Evolutionary conservation across 2,797 vertebrate genomes (phyloP).

Genomic region (Nannoperca obscura): DNA sequence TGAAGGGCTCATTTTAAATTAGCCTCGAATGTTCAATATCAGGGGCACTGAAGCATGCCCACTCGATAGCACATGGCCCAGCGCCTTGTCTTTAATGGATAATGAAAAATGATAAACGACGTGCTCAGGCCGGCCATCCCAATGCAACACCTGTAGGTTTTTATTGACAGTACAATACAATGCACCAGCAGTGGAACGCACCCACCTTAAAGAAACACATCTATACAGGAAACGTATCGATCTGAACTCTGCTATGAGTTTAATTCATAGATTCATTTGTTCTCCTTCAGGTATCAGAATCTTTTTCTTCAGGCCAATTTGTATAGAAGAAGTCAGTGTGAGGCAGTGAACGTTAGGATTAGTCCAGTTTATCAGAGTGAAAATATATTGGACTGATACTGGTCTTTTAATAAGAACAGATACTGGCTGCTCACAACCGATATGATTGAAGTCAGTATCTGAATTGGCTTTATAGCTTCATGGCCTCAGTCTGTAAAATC

Average conservation of each 20-base stretch:
- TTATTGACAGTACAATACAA: conserved; percentile 36
- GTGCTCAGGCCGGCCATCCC: conserved; percentile 28
- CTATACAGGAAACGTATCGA: conserved; percentile 19
- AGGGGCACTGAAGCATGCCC: conserved; percentile 68
- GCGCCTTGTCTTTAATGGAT: conserved; percentile 69
- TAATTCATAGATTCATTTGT: conserved; percentile 34
- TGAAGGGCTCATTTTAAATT: conserved; percentile 82
- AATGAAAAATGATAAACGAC: conserved; percentile 73
- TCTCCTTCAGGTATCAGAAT: conserved; percentile 1
- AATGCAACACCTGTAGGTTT: conserved; percentile 42
- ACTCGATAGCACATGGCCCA: conserved; percentile 75
- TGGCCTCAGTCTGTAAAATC: conserved; percentile 55
- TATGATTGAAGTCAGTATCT: conserved; percentile 15
- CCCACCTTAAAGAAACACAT: background rate
- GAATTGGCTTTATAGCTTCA: conserved; percentile 27
- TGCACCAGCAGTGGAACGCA: background rate
- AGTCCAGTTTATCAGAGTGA: conserved; percentile 17
- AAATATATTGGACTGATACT: conserved; percentile 45
- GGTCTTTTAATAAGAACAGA: conserved; percentile 36
- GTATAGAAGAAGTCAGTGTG: background rate
- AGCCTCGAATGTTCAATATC: conserved; percentile 75
- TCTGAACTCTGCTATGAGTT: conserved; percentile 12
- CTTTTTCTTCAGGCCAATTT: conserved; percentile 26
- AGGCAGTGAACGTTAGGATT: background rate
- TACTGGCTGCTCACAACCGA: background rate